phyloP scores from a whole-genome alignment of 2,113 vertebrate genomes.

The Caloenas nicobarica region DNA sequence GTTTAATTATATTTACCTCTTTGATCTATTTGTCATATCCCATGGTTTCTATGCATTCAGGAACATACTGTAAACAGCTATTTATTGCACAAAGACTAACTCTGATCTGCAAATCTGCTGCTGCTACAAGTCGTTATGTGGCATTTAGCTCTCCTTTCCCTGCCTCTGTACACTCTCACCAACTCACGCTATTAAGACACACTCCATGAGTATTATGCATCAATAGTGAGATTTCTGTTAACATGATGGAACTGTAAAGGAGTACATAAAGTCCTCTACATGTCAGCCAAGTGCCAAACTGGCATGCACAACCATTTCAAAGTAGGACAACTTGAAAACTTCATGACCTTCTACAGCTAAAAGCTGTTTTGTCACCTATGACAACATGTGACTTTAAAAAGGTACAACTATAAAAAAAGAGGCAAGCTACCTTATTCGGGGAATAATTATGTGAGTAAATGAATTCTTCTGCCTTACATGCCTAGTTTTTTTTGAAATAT shows the following conservation, averaged over 20 bases:
- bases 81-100: background rate
- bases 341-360: background rate
- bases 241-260: background rate
- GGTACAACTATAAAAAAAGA: background rate
- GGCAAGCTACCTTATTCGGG: background rate
- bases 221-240: background rate
- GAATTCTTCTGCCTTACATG: fast-evolving
- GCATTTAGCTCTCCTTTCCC: background rate
- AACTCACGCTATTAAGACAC: background rate
- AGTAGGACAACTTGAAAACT: background rate
- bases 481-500: fast-evolving
- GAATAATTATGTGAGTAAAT: background rate
- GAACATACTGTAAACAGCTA: background rate
- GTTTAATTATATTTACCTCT: background rate
- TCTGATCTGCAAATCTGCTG: background rate
- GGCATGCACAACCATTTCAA: background rate
- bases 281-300: background rate
- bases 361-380: background rate
- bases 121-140: background rate
- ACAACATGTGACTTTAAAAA: background rate
- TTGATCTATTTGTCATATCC: background rate
- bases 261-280: background rate
- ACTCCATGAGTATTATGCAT: background rate
- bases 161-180: background rate
- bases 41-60: background rate